Evolutionary conservation across 2,113 vertebrate species (phyloP), one percentile per base, ranked within the genome.

Genomic region (Notarius quadriscutis): DNA sequence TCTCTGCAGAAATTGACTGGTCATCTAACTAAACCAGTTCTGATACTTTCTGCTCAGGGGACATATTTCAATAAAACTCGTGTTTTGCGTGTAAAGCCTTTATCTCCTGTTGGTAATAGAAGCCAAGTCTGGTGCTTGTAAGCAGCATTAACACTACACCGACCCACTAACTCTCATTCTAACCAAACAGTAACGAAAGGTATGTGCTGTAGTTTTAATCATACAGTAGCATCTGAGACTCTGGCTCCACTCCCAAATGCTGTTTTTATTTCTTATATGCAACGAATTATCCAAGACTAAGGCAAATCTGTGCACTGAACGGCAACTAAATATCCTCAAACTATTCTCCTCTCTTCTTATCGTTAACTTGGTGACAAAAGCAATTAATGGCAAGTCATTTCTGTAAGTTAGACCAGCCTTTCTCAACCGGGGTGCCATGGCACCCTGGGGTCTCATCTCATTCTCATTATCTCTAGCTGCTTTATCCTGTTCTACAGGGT

Each of bases 111-210:
- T 86, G 87, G 22, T 89, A 71, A 53, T 63, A 60, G 67, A 90
- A 65, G 30, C 83, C 34, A 18, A 57, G 79, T 41, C 55, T 41
- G 71, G 50, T 77, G 58, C 69, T 87, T 89, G 81, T 85, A 67
- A 60, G 60, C 78, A 78, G 57, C 83, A 79, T 83, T 85, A 87
- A 85, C 71, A 69, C 30, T 60, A 65, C 57, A 77, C n/a, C 48
- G 25, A 81, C 84, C 51, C 69, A 65, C 75, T 83, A 87, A 65
- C 67, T 63, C 85, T 88, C 71, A 41, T 86, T 86, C 89, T 91
- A 89, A 89, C 87, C 86, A 30, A 72, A 75, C 78, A 34, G 18
- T 74, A 77, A 62, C 60, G 2, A 77, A 84, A 30, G 77, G 30
- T 62, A 34, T 81, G 8, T 81, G 55, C 57, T 62, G 57, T 62